Conservation (phyloP, 2,888 invertebrate species). For the Hedychridium roseum region DNA sequence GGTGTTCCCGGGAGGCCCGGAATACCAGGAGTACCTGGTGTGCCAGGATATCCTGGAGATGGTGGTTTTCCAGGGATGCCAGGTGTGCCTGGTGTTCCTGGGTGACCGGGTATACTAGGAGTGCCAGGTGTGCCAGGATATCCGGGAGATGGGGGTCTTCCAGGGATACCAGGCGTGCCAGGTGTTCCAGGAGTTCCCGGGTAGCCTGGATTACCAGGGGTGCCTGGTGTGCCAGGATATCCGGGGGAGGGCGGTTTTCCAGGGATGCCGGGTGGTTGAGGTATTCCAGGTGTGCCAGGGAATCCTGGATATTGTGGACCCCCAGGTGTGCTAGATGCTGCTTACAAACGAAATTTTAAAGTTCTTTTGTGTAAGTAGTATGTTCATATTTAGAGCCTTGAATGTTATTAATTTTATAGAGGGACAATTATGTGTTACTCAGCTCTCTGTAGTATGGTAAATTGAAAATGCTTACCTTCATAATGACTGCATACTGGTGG, state of each 20-base stretch:
- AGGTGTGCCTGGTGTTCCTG: constrained; percentile 20
- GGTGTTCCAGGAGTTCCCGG: constrained; percentile 23
- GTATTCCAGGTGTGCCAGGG: constrained; percentile 31
- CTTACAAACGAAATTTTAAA: constrained; percentile 5
- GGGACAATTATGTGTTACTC: constrained; percentile 13
- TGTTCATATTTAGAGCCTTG: neutral
- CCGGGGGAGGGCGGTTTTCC: constrained; percentile 23
- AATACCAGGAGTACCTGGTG: too few species aligned
- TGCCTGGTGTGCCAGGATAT: constrained; percentile 34
- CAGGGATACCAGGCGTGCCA: constrained; percentile 24
- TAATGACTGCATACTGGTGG: constrained; percentile 75
- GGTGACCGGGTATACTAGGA: too few species aligned
- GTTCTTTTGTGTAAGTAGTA: neutral
- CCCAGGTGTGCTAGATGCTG: constrained; percentile 15
- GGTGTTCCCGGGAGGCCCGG: too few species aligned
- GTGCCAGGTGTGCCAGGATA: constrained; percentile 16
- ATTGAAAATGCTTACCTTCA: constrained; percentile 30
- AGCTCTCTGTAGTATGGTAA: constrained; percentile 13
- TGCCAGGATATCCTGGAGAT: constrained; percentile 7
- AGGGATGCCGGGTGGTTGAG: constrained; percentile 27
- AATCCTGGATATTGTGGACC: too few species aligned
- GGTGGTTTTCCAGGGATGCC: constrained; percentile 17
- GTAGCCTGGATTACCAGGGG: constrained; percentile 23
- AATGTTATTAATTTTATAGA: neutral
- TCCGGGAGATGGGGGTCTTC: constrained; percentile 43